Evolutionary conservation across 2,113 vertebrate species (phyloP).

Genomic region (Ciconia boyciana): DNA sequence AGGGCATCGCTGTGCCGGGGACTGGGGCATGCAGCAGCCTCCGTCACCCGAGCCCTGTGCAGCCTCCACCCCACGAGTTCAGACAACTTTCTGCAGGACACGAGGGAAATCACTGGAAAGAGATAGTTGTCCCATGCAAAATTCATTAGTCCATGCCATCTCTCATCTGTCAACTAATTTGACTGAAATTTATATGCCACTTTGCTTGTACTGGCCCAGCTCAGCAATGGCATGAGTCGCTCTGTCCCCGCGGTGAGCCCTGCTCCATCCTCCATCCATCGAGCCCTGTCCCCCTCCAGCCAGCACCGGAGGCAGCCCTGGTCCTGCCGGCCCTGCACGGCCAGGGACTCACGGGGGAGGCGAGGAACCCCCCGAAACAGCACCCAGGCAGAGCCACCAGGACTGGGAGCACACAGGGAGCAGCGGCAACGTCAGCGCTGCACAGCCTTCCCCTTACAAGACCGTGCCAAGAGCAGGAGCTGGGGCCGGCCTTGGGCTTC

Average conservation of each 20-base stretch:
- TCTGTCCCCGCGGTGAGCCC: fast-evolving
- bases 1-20: fast-evolving
- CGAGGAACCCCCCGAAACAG: neutral
- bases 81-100: neutral
- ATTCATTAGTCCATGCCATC: fast-evolving
- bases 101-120: neutral
- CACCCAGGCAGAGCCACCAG: fast-evolving
- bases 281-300: neutral
- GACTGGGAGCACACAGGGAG: neutral
- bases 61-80: fast-evolving
- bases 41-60: too few species aligned
- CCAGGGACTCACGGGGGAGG: fast-evolving
- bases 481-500: fast-evolving
- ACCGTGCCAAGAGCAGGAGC: neutral
- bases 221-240: fast-evolving
- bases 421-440: fast-evolving
- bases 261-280: neutral
- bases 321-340: neutral
- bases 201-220: neutral
- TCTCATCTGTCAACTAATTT: neutral
- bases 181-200: fast-evolving
- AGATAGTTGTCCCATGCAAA: neutral
- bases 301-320: neutral
- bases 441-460: too few species aligned
- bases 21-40: neutral